A percentile compares a stretch with the other conserved stretches of the same genome.
These are phyloP conservation scores for Nerophis lumbriciformis DNA, from an alignment of 2,113 vertebrate genomes.

Conservation along the genomic window DNA sequence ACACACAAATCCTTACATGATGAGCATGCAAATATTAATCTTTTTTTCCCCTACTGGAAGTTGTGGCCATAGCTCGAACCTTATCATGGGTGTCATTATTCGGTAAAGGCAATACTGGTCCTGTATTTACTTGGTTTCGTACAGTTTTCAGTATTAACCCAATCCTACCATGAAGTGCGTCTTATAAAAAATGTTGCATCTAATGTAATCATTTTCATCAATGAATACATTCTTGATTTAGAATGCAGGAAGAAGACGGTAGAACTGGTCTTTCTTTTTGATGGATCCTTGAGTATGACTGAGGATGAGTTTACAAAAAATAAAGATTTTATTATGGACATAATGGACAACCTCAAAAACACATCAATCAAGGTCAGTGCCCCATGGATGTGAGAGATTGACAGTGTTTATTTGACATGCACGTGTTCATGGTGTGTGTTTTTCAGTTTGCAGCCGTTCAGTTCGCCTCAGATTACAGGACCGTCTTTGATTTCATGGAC, in stretches of 20 bases:
- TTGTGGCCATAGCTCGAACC: too few species aligned
- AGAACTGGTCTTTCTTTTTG: conserved; percentile 80
- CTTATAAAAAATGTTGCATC: background rate
- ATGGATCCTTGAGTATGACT: conserved; percentile 73
- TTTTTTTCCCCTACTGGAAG: too few species aligned
- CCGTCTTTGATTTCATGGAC: conserved; percentile 73
- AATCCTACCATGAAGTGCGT: background rate
- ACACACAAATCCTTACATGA: too few species aligned
- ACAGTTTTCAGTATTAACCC: too few species aligned
- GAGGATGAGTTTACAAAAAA: conserved; percentile 53
- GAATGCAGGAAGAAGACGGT: conserved; percentile 74
- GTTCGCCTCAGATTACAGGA: conserved; percentile 19
- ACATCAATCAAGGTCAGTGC: conserved; percentile 71
- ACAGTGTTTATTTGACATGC: background rate
- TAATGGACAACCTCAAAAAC: conserved; percentile 67
- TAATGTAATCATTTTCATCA: background rate
- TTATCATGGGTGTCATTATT: too few species aligned
- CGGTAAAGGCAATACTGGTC: too few species aligned
- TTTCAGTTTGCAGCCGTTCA: conserved; percentile 80
- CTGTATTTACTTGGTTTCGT: too few species aligned
- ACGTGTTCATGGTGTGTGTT: background rate
- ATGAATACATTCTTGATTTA: conserved; percentile 31
- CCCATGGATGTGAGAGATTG: background rate
- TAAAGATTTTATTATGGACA: conserved; percentile 70
- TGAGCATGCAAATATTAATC: too few species aligned